Evolutionary conservation across 2,797 vertebrate genomes (phyloP).

Genomic region (Hylomyscus alleni): DNA sequence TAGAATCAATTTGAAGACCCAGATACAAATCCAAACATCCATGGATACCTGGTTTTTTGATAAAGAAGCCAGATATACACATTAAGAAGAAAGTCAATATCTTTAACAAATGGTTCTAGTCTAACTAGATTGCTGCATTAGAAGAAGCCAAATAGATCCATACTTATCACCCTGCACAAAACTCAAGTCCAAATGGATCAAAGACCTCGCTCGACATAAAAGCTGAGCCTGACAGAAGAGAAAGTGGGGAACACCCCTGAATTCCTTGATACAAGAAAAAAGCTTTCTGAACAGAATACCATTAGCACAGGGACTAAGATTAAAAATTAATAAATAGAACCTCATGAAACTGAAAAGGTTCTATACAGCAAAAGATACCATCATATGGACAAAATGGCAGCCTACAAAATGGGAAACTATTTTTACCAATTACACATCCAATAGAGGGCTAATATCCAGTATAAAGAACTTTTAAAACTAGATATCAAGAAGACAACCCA

Average conservation of each 20-base stretch:
- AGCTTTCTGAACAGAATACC: not conserved
- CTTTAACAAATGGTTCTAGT: not conserved
- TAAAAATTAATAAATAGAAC: not conserved
- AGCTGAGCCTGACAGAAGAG: not conserved
- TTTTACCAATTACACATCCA: not conserved
- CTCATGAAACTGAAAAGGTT: not conserved
- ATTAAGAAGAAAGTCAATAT: not conserved
- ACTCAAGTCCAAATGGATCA: not conserved
- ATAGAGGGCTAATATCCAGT: not conserved
- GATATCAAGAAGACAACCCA: not conserved
- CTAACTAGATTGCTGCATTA: not conserved
- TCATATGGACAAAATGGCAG: not conserved
- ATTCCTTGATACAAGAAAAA: not conserved
- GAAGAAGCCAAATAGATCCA: not conserved
- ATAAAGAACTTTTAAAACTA: not conserved
- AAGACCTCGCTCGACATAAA: not conserved
- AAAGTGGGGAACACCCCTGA: not conserved
- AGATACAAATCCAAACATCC: not conserved
- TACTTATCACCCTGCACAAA: not conserved
- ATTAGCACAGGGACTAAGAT: not conserved
- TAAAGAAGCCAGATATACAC: not conserved
- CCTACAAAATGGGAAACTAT: not conserved
- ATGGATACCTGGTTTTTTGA: not conserved
- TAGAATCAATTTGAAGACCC: not conserved
- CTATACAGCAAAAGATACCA: not conserved